phyloP scores from a whole-genome alignment of 2,113 vertebrate genomes.

The Cyanocitta stelleri region DNA sequence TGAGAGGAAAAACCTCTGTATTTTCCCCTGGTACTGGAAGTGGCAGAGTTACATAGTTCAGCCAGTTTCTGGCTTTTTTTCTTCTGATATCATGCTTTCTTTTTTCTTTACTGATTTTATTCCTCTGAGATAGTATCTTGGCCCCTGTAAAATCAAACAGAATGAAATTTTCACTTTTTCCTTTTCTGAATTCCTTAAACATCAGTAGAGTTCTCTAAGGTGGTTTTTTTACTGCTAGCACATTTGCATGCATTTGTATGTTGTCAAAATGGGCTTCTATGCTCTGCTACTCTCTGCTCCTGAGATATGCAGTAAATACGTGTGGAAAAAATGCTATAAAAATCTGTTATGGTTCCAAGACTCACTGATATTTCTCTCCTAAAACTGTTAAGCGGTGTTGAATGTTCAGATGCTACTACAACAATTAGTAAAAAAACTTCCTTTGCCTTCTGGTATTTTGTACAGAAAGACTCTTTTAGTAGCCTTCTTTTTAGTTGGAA shows the following conservation, averaged over 20 bases:
- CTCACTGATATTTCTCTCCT: not conserved
- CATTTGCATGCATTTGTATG: not conserved
- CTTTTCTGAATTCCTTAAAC: not conserved
- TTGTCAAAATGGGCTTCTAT: not conserved
- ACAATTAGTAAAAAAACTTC: not conserved
- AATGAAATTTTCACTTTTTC: not conserved
- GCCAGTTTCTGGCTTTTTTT: not conserved
- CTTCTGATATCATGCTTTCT: not conserved
- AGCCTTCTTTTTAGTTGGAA: not conserved
- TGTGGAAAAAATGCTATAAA: not conserved
- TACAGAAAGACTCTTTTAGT: not conserved
- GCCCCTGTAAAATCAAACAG: not conserved
- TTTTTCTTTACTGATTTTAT: not conserved
- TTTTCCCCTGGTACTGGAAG: not conserved
- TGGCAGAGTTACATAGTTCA: not conserved
- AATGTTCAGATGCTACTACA: not conserved
- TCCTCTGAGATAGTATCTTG: not conserved
- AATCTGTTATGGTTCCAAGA: not conserved
- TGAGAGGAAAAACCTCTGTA: not conserved
- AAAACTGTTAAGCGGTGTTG: not conserved
- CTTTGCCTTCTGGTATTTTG: not conserved
- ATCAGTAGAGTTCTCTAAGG: not conserved
- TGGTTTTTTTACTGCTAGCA: not conserved
- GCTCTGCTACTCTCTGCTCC: not conserved
- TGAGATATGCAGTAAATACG: not conserved